Percentiles rank a stretch among this genome's conserved stretches.
Evolutionary conservation across 2,113 vertebrate genomes (phyloP).

Genomic region (Nothocercus julius): DNA sequence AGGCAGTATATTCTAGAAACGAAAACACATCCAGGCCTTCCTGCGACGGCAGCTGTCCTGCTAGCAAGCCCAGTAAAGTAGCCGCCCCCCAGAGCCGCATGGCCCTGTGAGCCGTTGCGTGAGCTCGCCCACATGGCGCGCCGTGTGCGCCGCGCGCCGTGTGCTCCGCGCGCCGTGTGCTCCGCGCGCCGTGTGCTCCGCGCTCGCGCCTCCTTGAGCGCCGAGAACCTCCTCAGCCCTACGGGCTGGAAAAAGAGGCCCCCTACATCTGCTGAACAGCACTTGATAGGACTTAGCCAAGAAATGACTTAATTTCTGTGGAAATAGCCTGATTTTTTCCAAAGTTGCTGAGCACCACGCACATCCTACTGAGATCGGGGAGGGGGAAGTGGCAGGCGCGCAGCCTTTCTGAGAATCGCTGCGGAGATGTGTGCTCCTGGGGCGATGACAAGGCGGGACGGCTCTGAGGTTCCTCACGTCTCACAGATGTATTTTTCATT

Average conservation of each 20-base stretch:
- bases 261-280: conserved; percentile 56
- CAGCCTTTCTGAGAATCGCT: neutral
- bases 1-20: neutral
- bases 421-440: accelerated
- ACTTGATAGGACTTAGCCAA: conserved; percentile 26
- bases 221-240: neutral
- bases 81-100: neutral
- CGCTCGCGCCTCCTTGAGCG: neutral
- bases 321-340: conserved; percentile 4
- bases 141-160: neutral
- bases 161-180: neutral
- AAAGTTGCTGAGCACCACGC: neutral
- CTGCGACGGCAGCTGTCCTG: conserved; percentile 17
- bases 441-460: neutral
- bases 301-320: conserved; percentile 21
- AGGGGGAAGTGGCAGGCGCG: neutral
- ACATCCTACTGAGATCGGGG: neutral
- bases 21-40: neutral
- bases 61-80: neutral
- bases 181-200: neutral
- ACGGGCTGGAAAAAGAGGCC: neutral
- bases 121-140: conserved; percentile 10
- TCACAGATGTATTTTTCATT: neutral
- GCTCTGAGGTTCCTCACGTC: neutral
- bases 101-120: neutral